Evolutionary conservation across 1,140 invertebrate species (phyloP), one percentile per base, ranked within the genome.

Genomic region (Tetramorium simillimum): DNA sequence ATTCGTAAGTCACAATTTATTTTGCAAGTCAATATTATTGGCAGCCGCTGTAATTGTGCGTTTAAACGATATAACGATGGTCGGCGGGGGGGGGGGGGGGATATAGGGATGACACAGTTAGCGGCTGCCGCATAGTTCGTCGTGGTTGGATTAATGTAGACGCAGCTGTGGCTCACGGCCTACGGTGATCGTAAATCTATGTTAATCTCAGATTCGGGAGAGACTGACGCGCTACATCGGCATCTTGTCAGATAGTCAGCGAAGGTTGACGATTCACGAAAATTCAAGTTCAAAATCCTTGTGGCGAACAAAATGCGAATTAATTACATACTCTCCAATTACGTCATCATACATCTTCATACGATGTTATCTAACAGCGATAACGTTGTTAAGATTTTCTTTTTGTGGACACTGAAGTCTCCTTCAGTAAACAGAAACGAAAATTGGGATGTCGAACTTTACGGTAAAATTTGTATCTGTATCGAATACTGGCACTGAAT

Each of bases 11-110:
- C 73, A 77, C 70, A 75, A 82, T 86, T 87, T 77, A 86, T 87
- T 84, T 89, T 77, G 86, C 72, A 56, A 62, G 43, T 80, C 76
- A 76, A 89, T 89, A 82, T 49, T 76, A 91, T 89, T 91, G 88
- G 90, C 90, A 90, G 90, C 89, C 87, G 86, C 92, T 90, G 88
- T 95, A 94, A 90, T 96, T 94, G 80, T 88, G 33, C 69, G 53
- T 69, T 65, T 67, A 75, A 84, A 82, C 80, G 80, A 84, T 85
- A 85, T 88, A 87, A 87, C 70, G 85, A 75, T 67, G 90, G 60
- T 53, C 40, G 65, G n/a, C n/a, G n/a, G n/a, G n/a, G n/a, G n/a
- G n/a, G 21, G 46, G 65, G 16, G 46, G 24, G 21, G 53, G 4
- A 24, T 40, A 40, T 75, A 53, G 43, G 56, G 69, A 84, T 84